These are phyloP conservation scores for Drosophila monieri DNA, from an alignment of 2,888 invertebrate species.

Conservation along the genomic window DNA sequence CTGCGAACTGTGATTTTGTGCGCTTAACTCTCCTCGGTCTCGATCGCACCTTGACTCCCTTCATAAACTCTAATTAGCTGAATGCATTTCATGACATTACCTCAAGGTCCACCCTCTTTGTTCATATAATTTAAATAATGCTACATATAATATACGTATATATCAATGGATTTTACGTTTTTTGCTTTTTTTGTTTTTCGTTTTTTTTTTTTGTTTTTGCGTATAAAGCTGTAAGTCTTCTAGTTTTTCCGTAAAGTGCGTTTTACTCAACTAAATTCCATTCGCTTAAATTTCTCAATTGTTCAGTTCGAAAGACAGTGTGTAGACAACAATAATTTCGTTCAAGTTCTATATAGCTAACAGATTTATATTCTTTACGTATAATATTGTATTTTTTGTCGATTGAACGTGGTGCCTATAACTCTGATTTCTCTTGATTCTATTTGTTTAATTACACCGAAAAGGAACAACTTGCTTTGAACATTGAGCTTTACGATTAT, in stretches of 20 bases:
- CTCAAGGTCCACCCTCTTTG: constrained; percentile 33
- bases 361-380: constrained; percentile 51
- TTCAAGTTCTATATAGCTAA: constrained; percentile 48
- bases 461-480: constrained; percentile 78
- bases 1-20: constrained; percentile 25
- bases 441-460: constrained; percentile 50
- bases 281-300: constrained; percentile 34
- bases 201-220: constrained; percentile 43
- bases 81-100: constrained; percentile 50
- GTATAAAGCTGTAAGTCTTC: constrained; percentile 82
- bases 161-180: constrained; percentile 63
- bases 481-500: constrained; percentile 71
- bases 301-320: constrained; percentile 44
- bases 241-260: constrained; percentile 71
- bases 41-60: constrained; percentile 18
- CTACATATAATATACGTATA: constrained; percentile 61
- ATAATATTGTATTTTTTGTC: constrained; percentile 33
- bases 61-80: constrained; percentile 48
- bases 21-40: constrained; percentile 22
- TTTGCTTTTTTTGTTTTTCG: constrained; percentile 9
- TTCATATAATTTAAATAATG: constrained; percentile 63
- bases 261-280: constrained; percentile 73
- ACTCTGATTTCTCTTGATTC: constrained; percentile 11
- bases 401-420: constrained; percentile 28
- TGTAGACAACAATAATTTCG: constrained; percentile 65